These are phyloP conservation scores for Incurvaria masculella DNA, from an alignment of 2,888 invertebrate genomes.

Conservation along the genomic window DNA sequence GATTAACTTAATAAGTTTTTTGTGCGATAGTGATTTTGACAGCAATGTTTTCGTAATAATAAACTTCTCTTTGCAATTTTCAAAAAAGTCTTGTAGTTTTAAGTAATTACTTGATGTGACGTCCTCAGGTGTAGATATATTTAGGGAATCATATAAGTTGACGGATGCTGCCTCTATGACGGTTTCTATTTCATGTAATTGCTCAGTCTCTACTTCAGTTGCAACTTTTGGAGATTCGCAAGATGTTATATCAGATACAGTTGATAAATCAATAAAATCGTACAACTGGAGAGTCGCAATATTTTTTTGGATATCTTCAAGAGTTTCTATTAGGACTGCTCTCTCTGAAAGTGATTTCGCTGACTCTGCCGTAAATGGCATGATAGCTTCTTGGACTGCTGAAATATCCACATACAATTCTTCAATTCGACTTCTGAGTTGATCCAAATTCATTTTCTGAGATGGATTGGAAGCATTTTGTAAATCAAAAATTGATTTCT, in stretches of 20 bases:
- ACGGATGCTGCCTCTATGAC: constrained; percentile 30
- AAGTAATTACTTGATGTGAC: constrained; percentile 26
- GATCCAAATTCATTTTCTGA: constrained; percentile 28
- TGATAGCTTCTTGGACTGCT: constrained; percentile 34
- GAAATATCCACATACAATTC: constrained; percentile 31
- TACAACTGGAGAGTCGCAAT: constrained; percentile 38
- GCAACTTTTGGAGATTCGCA: constrained; percentile 27
- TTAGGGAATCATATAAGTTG: constrained; percentile 27
- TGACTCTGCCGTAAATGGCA: constrained; percentile 27
- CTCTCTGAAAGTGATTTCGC: constrained; percentile 26
- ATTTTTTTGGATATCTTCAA: constrained; percentile 35
- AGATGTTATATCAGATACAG: constrained; percentile 28
- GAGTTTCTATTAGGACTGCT: constrained; percentile 32
- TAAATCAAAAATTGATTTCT: constrained; percentile 25
- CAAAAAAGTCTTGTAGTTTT: constrained; percentile 32
- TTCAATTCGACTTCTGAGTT: constrained; percentile 32
- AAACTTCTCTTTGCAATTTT: constrained; percentile 33
- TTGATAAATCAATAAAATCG: constrained; percentile 35
- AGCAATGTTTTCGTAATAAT: constrained; percentile 30
- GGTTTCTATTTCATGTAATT: constrained; percentile 29
- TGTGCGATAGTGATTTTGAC: constrained; percentile 30
- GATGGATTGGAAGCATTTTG: constrained; percentile 29
- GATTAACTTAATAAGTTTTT: constrained; percentile 35
- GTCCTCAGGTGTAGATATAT: constrained; percentile 25
- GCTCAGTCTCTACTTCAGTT: constrained; percentile 29